These are phyloP conservation scores for Ectobius pallidus DNA, from an alignment of 2,888 invertebrate species.

Conservation along the genomic window DNA sequence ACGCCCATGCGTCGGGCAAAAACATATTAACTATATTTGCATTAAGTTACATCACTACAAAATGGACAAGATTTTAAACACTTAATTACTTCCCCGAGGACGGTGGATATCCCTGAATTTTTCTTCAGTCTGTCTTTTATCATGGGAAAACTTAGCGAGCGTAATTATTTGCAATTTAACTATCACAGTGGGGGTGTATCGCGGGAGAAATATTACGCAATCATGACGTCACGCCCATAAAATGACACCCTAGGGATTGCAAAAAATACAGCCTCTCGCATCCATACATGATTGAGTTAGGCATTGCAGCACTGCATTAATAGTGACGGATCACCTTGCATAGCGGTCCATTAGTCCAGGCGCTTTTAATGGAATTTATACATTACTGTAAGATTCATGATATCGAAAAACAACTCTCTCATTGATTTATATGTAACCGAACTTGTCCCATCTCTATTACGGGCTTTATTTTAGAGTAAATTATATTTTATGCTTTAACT, in stretches of 20 bases:
- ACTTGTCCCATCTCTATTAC: too few species aligned
- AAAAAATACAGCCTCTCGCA: neutral
- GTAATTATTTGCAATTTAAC: slow-evolving; percentile 29
- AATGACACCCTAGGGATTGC: slow-evolving; percentile 18
- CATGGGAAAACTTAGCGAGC: slow-evolving; percentile 7
- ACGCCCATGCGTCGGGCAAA: too few species aligned
- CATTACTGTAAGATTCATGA: slow-evolving; percentile 16
- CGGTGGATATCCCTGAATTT: too few species aligned
- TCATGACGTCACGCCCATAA: slow-evolving; percentile 10
- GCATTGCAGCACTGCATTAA: slow-evolving; percentile 9
- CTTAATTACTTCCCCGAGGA: too few species aligned
- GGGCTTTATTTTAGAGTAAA: too few species aligned
- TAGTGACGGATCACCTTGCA: slow-evolving; percentile 19
- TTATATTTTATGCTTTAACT: too few species aligned
- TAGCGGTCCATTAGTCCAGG: neutral
- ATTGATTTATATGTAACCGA: neutral
- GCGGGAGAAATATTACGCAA: slow-evolving; percentile 17
- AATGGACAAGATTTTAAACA: too few species aligned
- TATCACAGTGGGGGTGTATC: neutral
- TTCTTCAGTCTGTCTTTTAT: slow-evolving; percentile 4
- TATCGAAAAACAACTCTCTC: neutral
- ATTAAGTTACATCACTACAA: too few species aligned
- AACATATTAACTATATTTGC: too few species aligned
- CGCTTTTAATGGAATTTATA: slow-evolving; percentile 17
- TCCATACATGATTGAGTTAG: neutral